Evolutionary conservation across 2,797 vertebrate species (phyloP), one percentile per base, ranked within the genome.

Genomic region (Clarias platycephalus): DNA sequence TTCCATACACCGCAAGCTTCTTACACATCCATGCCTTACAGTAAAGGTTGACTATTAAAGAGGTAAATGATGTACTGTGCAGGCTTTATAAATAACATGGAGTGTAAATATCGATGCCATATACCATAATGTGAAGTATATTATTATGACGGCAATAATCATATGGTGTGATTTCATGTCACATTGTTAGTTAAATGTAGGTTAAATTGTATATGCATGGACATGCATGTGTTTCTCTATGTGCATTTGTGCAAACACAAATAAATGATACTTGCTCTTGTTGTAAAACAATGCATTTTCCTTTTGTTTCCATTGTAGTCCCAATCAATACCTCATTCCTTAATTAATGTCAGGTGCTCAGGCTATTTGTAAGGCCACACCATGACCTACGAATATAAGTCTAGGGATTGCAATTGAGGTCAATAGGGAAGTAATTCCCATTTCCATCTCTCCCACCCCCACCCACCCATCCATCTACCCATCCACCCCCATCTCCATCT

Each of bases 401-500:
- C 49, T 53, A 53, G 49, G 12, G 49, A 86, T 62, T 82, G 80
- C 88, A 89, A 91, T 89, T 88, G 86, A 90, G 91, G 91, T 91
- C 91, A 91, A 88, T 88, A 86, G 84, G 82, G 83, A 89, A 91
- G 88, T 88, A 87, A 87, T 87, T 89, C 82, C 83, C 81, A 80
- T 88, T 86, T 80, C 68, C 75, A 63, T 79, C 75, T 68, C 81
- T 44, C 40, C 31, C 60, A 24, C 68, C 12, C 67, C 6, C 64
- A 6, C 64, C 6, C 20, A 5, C 5, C 5, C 10, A 55, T 40
- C 55, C 53, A 55, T 37, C 68, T 70, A 60, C 24, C 40, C 31
- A 55, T 49, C 82, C 74, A 76, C 49, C 24, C 44, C 82, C 74
- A 62, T 60, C 80, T 26, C 81, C 80, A 40, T 83, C 84, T 68